These are phyloP conservation scores for Podarcis cretensis DNA, from an alignment of 2,113 vertebrate genomes.

Conservation along the genomic window DNA sequence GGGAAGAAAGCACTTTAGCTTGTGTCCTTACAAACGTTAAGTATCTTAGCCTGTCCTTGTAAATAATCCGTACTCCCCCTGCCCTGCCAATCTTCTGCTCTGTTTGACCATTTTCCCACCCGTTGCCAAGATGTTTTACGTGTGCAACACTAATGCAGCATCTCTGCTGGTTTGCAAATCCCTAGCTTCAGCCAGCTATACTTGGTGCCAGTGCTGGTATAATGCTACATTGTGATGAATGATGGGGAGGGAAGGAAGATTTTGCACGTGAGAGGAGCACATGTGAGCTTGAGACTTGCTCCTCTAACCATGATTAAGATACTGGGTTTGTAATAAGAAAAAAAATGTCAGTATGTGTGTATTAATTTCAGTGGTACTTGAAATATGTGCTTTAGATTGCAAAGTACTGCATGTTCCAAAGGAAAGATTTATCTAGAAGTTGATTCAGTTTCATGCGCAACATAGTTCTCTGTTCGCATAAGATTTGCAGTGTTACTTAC, in stretches of 20 bases:
- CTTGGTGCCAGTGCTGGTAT: background rate
- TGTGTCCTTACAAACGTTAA: background rate
- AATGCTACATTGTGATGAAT: background rate
- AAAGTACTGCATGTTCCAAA: too few species aligned
- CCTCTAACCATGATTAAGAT: background rate
- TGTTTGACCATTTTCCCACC: background rate
- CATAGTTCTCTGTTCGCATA: too few species aligned
- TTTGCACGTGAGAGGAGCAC: background rate
- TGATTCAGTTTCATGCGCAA: too few species aligned
- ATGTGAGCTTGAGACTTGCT: background rate
- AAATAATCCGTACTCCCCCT: background rate
- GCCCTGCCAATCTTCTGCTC: too few species aligned
- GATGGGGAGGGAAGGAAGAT: background rate
- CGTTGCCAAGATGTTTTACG: background rate
- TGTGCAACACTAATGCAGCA: background rate
- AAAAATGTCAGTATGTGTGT: too few species aligned
- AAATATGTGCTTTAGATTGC: too few species aligned
- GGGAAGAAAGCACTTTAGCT: background rate
- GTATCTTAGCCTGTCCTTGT: background rate
- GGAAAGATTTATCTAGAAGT: too few species aligned
- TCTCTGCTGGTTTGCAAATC: background rate
- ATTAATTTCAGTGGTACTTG: too few species aligned
- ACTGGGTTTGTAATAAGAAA: background rate
- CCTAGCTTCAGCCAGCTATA: background rate
- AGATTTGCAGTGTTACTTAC: background rate